Evolutionary conservation across 37 sponge, comb jelly and placozoan genomes (phyloP).

Genomic region (Mnemiopsis leidyi): DNA sequence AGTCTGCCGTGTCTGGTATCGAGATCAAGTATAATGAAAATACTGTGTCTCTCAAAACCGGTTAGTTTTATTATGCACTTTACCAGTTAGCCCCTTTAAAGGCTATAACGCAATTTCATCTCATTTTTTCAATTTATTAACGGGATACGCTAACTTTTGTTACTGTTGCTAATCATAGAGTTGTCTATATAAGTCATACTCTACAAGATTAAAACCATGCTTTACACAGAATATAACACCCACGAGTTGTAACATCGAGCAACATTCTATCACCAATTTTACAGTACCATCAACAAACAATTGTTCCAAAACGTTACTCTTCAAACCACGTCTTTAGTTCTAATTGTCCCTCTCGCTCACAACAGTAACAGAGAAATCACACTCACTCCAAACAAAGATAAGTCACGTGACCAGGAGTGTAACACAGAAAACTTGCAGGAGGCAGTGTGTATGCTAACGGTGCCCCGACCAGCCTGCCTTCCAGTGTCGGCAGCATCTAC

Average conservation of each 20-base stretch:
- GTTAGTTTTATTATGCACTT: too few species aligned
- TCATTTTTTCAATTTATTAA: too few species aligned
- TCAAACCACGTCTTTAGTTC: background rate
- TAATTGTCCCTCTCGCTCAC: background rate
- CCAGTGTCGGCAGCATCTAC: constrained; percentile 11
- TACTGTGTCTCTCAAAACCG: background rate
- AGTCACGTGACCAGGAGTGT: too few species aligned
- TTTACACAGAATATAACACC: too few species aligned
- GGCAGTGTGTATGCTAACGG: constrained; percentile 12
- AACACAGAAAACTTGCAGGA: background rate
- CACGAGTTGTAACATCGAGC: too few species aligned
- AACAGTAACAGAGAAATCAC: background rate
- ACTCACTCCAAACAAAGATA: background rate
- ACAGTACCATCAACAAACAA: too few species aligned
- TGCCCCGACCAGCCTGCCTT: background rate
- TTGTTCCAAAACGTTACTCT: background rate
- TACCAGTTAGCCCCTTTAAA: background rate
- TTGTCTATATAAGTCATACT: too few species aligned
- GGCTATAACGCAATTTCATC: too few species aligned
- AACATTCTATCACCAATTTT: too few species aligned
- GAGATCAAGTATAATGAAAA: constrained; percentile 11
- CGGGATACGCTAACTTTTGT: too few species aligned
- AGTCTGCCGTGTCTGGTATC: background rate
- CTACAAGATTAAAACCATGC: too few species aligned
- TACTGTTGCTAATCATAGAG: too few species aligned